phyloP scores from a whole-genome alignment of 2,888 invertebrate genomes.

The Mesorhabditis sp. region DNA sequence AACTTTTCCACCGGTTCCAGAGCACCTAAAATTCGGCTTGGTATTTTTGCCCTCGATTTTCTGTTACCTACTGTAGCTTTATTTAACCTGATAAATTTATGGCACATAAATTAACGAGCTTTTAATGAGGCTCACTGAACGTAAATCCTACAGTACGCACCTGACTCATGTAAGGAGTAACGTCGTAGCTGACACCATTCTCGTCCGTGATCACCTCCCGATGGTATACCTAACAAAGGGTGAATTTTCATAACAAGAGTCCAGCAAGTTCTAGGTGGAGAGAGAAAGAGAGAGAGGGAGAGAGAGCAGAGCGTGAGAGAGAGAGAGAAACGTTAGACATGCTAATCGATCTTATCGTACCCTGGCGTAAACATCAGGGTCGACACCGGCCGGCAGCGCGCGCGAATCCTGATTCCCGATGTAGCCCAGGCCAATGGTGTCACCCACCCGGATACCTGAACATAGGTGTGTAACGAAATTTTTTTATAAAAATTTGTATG shows the following conservation, averaged over 20 bases:
- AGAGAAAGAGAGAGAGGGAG: no score
- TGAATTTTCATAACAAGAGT: conserved; percentile 1
- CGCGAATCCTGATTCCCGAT: conserved; percentile 5
- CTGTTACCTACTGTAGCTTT: no score
- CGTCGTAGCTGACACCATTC: neutral
- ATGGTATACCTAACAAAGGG: neutral
- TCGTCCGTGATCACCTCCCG: neutral
- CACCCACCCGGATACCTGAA: neutral
- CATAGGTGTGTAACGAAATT: no score
- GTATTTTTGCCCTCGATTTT: neutral
- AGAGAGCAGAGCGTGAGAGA: no score
- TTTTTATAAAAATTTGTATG: no score
- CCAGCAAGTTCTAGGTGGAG: neutral
- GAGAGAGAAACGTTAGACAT: no score
- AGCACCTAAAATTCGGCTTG: neutral
- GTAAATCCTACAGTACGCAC: neutral
- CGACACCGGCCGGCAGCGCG: neutral
- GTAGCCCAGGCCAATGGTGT: conserved; percentile 1
- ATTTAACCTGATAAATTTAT: no score
- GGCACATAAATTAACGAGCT: no score
- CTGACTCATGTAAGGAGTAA: neutral
- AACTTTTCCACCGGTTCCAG: neutral
- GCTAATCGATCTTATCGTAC: neutral
- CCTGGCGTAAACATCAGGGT: conserved; percentile 4
- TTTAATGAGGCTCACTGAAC: no score